Conservation (phyloP, 2,888 invertebrate species). For the Apodemia duryi region DNA sequence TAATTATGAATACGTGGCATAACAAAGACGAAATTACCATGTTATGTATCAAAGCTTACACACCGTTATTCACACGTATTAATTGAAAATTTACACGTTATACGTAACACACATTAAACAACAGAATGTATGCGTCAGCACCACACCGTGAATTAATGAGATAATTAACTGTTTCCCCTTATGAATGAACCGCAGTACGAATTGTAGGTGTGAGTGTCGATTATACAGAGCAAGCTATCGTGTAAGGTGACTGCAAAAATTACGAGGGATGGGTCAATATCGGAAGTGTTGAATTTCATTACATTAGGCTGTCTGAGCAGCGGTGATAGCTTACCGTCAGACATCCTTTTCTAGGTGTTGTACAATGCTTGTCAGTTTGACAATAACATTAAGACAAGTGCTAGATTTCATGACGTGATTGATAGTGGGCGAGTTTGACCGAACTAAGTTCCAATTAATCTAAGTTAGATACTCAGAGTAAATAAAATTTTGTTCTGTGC, state of each 20-base stretch:
- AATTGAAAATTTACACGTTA: constrained; percentile 5
- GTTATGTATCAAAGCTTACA: background rate
- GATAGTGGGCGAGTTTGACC: too few relatives aligned
- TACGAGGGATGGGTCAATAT: background rate
- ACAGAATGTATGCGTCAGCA: constrained; percentile 5
- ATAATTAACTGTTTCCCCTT: constrained; percentile 13
- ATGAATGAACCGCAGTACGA: background rate
- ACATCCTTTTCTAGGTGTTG: too few relatives aligned
- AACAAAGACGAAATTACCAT: constrained; percentile 4
- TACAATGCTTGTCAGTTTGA: too few relatives aligned
- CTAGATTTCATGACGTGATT: too few relatives aligned
- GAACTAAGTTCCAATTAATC: too few relatives aligned
- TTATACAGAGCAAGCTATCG: background rate
- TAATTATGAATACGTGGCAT: background rate
- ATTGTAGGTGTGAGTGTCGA: background rate
- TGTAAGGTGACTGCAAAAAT: background rate
- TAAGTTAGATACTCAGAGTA: too few relatives aligned
- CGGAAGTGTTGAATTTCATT: too few relatives aligned
- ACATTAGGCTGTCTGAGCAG: too few relatives aligned
- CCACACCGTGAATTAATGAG: constrained; percentile 7
- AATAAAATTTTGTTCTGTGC: too few relatives aligned
- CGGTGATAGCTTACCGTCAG: too few relatives aligned
- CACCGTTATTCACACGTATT: background rate
- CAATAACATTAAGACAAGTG: too few relatives aligned
- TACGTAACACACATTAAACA: background rate